Evolutionary conservation across 1,140 invertebrate genomes (phyloP).

Genomic region (Zaprionus lachaisei): DNA sequence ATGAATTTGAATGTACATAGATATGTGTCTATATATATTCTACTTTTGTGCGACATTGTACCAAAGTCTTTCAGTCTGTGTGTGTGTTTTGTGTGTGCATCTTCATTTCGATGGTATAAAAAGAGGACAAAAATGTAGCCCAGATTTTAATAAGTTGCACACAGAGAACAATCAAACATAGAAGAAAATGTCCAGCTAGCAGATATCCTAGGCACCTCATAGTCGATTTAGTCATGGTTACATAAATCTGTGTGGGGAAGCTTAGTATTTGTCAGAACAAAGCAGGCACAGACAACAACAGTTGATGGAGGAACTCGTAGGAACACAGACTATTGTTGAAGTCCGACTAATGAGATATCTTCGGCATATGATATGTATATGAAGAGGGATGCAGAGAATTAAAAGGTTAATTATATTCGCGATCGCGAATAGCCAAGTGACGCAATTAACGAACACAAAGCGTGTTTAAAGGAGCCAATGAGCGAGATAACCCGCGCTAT

Average conservation of each 20-base stretch:
- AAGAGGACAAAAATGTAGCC: constrained; percentile 40
- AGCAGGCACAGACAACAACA: background rate
- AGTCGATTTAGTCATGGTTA: background rate
- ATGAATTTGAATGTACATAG: constrained; percentile 30
- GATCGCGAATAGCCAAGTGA: constrained; percentile 6
- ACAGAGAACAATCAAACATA: constrained; percentile 13
- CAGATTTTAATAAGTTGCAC: constrained; percentile 38
- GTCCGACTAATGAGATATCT: background rate
- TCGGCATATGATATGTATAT: background rate
- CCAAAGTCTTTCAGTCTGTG: constrained; percentile 24
- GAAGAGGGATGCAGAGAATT: background rate
- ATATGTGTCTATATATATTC: constrained; percentile 16
- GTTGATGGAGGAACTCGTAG: background rate
- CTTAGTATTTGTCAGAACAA: background rate
- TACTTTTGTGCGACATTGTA: constrained; percentile 32
- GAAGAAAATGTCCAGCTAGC: constrained; percentile 6
- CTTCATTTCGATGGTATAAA: background rate
- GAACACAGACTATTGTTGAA: background rate
- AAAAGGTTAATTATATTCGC: background rate
- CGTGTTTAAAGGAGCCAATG: constrained; percentile 22
- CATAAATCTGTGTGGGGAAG: background rate
- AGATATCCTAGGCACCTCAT: background rate
- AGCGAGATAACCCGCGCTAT: constrained; percentile 33
- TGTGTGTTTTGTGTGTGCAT: constrained; percentile 7
- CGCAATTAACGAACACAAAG: constrained; percentile 4